phyloP scores from a whole-genome alignment of 2,113 vertebrate genomes.

The Gallinago jamesoni region DNA sequence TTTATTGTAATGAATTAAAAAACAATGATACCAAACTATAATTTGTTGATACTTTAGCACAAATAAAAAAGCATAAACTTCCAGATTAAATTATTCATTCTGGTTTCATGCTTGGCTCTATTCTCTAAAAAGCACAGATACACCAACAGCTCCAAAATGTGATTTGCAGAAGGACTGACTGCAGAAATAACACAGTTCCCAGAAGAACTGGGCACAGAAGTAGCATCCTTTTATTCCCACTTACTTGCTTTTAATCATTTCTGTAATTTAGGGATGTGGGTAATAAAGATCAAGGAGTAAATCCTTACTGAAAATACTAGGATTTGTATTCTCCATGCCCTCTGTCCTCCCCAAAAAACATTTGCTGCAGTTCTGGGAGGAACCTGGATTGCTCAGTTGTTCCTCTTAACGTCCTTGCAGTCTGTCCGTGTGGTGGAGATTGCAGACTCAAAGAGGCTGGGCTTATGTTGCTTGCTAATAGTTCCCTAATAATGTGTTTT shows the following conservation, averaged over 20 bases:
- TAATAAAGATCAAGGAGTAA: neutral
- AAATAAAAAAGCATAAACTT: neutral
- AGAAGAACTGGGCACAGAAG: constrained; percentile 27
- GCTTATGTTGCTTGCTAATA: neutral
- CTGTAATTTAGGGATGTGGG: neutral
- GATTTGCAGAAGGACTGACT: constrained; percentile 23
- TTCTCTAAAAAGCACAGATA: neutral
- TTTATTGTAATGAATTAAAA: neutral
- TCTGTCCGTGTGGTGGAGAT: rapidly evolving
- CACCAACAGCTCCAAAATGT: neutral
- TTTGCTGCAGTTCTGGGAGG: neutral
- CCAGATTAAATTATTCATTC: constrained; percentile 1
- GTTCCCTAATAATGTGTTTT: neutral
- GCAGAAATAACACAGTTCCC: constrained; percentile 15
- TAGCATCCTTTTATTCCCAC: constrained; percentile 2
- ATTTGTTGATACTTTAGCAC: neutral
- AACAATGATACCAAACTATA: neutral
- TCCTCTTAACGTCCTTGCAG: neutral
- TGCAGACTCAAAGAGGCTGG: neutral
- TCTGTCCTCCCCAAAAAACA: neutral
- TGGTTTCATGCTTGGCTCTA: neutral
- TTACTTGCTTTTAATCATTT: neutral
- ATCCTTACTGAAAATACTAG: neutral
- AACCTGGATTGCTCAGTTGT: neutral
- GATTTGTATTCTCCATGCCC: neutral